phyloP scores from a whole-genome alignment of 2,888 invertebrate species.

The Aethes cnicana region DNA sequence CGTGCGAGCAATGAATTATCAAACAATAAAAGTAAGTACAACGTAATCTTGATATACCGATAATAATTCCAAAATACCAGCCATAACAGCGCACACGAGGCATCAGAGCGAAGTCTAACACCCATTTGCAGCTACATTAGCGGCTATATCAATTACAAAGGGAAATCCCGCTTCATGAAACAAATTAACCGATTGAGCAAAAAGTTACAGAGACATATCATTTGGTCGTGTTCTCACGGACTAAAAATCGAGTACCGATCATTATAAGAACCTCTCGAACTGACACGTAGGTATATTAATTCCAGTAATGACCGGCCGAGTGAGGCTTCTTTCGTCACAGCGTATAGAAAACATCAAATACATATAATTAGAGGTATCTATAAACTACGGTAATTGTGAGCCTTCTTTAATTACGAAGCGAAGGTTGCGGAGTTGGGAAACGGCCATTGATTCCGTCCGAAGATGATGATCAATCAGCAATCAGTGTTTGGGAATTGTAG shows the following conservation, averaged over 20 bases:
- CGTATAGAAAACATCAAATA: slow-evolving; percentile 80
- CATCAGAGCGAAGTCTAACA: slow-evolving; percentile 25
- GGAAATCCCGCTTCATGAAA: slow-evolving; percentile 49
- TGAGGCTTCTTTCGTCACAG: slow-evolving; percentile 77
- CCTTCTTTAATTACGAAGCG: slow-evolving; percentile 78
- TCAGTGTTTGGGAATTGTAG: slow-evolving; percentile 13
- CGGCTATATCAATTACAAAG: slow-evolving; percentile 60
- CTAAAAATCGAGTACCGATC: slow-evolving; percentile 71
- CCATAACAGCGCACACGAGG: too few relatives aligned
- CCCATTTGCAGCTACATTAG: slow-evolving; percentile 43
- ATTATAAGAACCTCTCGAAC: slow-evolving; percentile 76
- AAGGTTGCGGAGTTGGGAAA: slow-evolving; percentile 62
- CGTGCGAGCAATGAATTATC: too few relatives aligned
- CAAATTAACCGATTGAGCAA: slow-evolving; percentile 60
- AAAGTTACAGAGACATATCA: slow-evolving; percentile 71
- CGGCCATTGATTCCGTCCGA: slow-evolving; percentile 45
- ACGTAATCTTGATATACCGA: too few relatives aligned
- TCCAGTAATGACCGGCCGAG: slow-evolving; percentile 76
- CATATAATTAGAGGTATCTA: slow-evolving; percentile 78
- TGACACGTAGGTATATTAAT: slow-evolving; percentile 81
- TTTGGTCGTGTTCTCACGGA: slow-evolving; percentile 74
- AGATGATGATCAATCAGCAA: slow-evolving; percentile 39
- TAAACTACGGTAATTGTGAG: slow-evolving; percentile 79
- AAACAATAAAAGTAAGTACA: too few relatives aligned
- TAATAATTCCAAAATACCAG: too few relatives aligned